Evolutionary conservation across 2,797 vertebrate species (phyloP), one percentile per base, ranked within the genome.

Genomic region (Megaceryle alcyon): DNA sequence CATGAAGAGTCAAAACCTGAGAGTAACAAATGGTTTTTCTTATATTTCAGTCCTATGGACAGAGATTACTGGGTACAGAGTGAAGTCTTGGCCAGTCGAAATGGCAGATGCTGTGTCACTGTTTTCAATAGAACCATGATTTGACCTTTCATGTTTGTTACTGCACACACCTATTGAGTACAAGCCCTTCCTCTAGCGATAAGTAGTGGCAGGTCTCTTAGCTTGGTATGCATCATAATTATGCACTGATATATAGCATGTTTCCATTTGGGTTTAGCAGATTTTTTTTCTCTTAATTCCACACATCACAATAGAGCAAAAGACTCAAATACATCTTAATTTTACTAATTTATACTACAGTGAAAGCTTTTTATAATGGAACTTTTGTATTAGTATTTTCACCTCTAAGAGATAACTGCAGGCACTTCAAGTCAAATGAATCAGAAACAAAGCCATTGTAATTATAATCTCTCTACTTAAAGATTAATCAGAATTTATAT

Each of bases 391-490:
- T 94, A 60, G 60, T 79, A n/a, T 80, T 93, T 91, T 77, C 31
- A 56, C 77, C 66, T 79, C 66, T 78, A 57, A 96, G 81, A 95
- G 87, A 90, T 84, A 95, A 96, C 71, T 86, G 31, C 17, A 86
- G 66, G 26, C 39, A 44, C 35, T 94, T 60, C 39, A 87, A 92
- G 54, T 93, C 75, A 96, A 94, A 91, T 81, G 41, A 87, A 91
- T 97, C 37, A 25, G 82, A 96, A 97, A 96, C 66, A 95, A 97
- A 95, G 21, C 78, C 61, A 90, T 92, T 92, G 56, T 90, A 94
- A 85, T 94, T 85, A 72, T 85, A 93, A 88, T 82, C 60, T 95
- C 63, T 92, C 41, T 94, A 71, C 68, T 95, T 96, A 93, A 84
- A 96, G 63, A 89, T 91, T 5, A 94, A 95, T 94, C 80, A 92